Evolutionary conservation across 35 echinoderm and acorn worm genomes (phyloP), one percentile per base, ranked within the genome.

Genomic region (Patiria miniata): DNA sequence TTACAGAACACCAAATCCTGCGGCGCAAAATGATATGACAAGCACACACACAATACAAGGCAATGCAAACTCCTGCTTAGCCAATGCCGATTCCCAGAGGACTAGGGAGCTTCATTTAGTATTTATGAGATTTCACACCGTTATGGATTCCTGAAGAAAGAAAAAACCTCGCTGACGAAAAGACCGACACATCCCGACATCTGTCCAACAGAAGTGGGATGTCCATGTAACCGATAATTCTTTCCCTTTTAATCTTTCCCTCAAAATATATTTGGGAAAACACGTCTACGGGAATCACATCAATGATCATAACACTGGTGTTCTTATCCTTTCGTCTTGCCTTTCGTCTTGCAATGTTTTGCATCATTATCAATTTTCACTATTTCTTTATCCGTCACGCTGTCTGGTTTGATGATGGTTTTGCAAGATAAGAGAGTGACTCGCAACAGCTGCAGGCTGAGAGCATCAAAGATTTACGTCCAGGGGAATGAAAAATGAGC

Each of bases 111-210:
- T 23, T 9, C 65, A 73, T 73, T 73, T 73, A 73, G 65, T 73
- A 73, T 73, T 73, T 34, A 73, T 73, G 29, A 73, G 65, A 73
- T 73, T 73, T 73, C 65, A 73, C 65, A 73, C 65, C 65, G 65
- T 30, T 6, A 34, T 30, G 29, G 65, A 73, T 73, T 73, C 26
- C 34, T 10, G 26, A 30, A 73, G 42, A 47, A 47, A 47, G 12
- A 47, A 47, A 47, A 4, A 47, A 47, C 42, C 21, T 26, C 65
- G n/a, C n/a, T n/a, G 14, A 26, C 65, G 65, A 73, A 73, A 73
- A 18, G 26, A 30, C 8, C 65, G n/a, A 73, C 14, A 10, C 65
- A 73, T 73, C 65, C 34, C 26, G 65, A 73, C 65, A 73, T 73
- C 65, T 73, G 65, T 14, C 65, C 10, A 73, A 34, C 65, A 73